Evolutionary conservation across 2,113 vertebrate species (phyloP).

Genomic region (Vombatus ursinus): DNA sequence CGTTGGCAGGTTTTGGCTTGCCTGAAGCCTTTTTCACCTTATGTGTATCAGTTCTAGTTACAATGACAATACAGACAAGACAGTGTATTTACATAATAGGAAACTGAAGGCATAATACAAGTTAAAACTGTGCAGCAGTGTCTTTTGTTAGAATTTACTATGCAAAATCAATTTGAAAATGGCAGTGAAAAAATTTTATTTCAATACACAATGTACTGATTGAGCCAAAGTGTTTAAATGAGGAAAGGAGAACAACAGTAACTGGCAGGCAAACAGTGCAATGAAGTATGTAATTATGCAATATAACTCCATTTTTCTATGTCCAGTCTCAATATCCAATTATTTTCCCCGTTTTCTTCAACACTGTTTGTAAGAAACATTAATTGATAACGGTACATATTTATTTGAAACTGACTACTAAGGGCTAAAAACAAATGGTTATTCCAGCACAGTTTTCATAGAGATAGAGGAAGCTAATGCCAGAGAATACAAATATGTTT

Average conservation of each 20-base stretch:
- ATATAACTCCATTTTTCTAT: rapidly evolving
- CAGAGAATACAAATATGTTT: neutral
- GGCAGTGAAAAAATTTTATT: neutral
- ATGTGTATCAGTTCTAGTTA: rapidly evolving
- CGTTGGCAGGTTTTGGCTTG: rapidly evolving
- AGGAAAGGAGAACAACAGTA: rapidly evolving
- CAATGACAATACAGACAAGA: neutral
- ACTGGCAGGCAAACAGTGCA: neutral
- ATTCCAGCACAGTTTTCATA: neutral
- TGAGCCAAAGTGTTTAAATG: neutral
- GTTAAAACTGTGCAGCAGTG: rapidly evolving
- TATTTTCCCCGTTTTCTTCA: neutral
- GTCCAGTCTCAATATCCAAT: rapidly evolving
- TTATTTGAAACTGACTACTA: neutral
- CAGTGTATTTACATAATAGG: rapidly evolving
- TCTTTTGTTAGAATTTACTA: neutral
- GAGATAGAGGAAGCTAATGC: neutral
- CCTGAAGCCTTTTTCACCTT: neutral
- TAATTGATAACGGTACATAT: rapidly evolving
- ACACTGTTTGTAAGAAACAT: neutral
- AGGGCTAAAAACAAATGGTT: slow-evolving; percentile 3
- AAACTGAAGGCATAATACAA: neutral
- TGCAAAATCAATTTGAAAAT: slow-evolving; percentile 11
- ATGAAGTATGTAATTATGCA: rapidly evolving
- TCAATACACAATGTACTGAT: neutral